Conservation (phyloP, 2,113 vertebrate genomes). For the Platycercus adscitus region DNA sequence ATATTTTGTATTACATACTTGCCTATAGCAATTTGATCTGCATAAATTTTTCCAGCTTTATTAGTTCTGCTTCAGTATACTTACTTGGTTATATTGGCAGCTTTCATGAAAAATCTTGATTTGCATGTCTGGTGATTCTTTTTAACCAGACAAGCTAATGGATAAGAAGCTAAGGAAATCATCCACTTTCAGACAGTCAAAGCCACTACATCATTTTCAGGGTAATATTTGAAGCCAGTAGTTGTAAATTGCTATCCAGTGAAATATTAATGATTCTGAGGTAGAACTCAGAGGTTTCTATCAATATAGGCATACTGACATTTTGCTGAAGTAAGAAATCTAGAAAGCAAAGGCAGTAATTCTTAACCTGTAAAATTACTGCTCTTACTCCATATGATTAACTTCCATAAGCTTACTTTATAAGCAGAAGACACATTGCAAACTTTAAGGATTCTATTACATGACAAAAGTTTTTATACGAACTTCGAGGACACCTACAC, state of each 20-base stretch:
- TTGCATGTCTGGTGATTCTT: not conserved
- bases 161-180: not conserved
- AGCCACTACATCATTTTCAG: not conserved
- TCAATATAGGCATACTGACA: not conserved
- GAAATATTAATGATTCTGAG: not conserved
- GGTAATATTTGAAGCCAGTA: not conserved
- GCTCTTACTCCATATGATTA: not conserved
- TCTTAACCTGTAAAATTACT: not conserved
- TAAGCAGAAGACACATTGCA: not conserved
- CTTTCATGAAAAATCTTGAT: not conserved
- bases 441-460: not conserved
- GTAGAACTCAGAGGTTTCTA: not conserved
- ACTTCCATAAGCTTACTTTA: not conserved
- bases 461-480: not conserved
- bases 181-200: not conserved
- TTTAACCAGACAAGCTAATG: not conserved
- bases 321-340: not conserved
- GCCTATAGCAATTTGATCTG: not conserved
- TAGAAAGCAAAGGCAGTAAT: not conserved
- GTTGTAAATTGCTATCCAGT: not conserved
- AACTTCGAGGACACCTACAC: not conserved
- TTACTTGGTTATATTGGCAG: not conserved
- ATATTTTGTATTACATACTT: not conserved
- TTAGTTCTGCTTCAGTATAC: not conserved
- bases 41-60: not conserved